Percentiles rank a stretch among this genome's conserved stretches.
These are phyloP conservation scores for Rotaria macrura DNA, from an alignment of 2,888 invertebrate species.

Conservation along the genomic window DNA sequence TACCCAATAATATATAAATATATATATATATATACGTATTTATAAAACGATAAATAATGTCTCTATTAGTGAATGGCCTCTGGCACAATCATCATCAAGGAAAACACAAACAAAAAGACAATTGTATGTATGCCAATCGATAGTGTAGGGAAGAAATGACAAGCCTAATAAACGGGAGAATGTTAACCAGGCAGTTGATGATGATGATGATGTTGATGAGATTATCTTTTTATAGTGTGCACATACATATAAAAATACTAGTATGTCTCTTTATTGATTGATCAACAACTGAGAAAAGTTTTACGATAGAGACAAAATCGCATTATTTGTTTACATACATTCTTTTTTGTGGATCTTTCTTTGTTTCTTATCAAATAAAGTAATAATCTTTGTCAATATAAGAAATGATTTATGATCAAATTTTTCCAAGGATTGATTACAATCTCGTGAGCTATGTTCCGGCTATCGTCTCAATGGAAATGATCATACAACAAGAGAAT, in stretches of 20 bases:
- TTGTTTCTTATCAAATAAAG: not conserved
- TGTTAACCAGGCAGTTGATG: not conserved
- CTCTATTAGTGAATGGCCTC: not conserved
- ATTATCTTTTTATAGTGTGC: not conserved
- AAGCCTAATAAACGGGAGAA: not conserved
- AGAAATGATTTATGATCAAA: not conserved
- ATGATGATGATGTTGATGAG: not conserved
- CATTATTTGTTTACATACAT: not conserved
- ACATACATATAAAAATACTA: not conserved
- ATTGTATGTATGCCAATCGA: not conserved
- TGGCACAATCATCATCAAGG: not conserved
- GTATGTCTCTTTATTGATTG: not conserved
- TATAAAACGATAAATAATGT: not conserved
- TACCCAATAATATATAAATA: too few relatives aligned
- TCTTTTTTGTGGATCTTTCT: not conserved
- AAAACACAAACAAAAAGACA: not conserved
- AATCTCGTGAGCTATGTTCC: not conserved
- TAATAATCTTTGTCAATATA: not conserved
- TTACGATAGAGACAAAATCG: not conserved
- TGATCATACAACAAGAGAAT: not conserved
- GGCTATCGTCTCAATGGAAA: not conserved
- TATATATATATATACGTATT: too few relatives aligned
- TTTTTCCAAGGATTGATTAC: not conserved
- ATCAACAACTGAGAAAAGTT: not conserved
- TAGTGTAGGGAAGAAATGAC: not conserved